Evolutionary conservation across 2,113 vertebrate genomes (phyloP).

Genomic region (Alligator sinensis): DNA sequence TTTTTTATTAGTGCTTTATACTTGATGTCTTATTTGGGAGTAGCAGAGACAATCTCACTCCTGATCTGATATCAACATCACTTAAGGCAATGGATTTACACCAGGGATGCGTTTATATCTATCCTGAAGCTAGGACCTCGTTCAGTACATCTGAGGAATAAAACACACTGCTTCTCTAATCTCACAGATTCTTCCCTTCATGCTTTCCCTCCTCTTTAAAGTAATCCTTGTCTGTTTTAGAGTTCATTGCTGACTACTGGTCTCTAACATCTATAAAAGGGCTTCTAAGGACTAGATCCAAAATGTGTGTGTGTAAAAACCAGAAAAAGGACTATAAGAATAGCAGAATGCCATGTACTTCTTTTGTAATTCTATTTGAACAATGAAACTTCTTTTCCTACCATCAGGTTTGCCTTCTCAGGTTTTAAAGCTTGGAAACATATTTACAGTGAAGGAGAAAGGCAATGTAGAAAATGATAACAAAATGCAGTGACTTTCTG

Average conservation of each 20-base stretch:
- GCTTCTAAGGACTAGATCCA: slow-evolving; percentile 13
- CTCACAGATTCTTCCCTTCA: neutral
- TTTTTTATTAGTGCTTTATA: neutral
- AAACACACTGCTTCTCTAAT: neutral
- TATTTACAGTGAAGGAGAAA: neutral
- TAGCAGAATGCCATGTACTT: neutral
- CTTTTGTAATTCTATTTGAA: neutral
- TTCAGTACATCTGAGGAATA: neutral
- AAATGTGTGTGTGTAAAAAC: neutral
- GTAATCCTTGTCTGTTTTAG: slow-evolving; percentile 64
- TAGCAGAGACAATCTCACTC: neutral
- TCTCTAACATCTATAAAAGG: slow-evolving; percentile 41
- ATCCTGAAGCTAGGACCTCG: neutral
- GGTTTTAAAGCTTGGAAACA: neutral
- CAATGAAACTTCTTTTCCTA: slow-evolving; percentile 7
- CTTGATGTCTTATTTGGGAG: neutral
- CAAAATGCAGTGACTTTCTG: neutral
- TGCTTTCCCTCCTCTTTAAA: slow-evolving; percentile 41
- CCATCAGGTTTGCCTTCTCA: neutral
- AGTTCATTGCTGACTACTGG: slow-evolving; percentile 49
- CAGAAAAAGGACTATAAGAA: neutral
- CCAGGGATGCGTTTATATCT: accelerated
- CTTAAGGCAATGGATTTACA: neutral
- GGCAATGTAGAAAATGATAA: neutral
- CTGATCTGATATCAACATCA: neutral